Percentiles rank a stretch among this genome's conserved stretches.
phyloP scores from a whole-genome alignment of 2,797 vertebrate genomes.

The Coracias cyanogaster region DNA sequence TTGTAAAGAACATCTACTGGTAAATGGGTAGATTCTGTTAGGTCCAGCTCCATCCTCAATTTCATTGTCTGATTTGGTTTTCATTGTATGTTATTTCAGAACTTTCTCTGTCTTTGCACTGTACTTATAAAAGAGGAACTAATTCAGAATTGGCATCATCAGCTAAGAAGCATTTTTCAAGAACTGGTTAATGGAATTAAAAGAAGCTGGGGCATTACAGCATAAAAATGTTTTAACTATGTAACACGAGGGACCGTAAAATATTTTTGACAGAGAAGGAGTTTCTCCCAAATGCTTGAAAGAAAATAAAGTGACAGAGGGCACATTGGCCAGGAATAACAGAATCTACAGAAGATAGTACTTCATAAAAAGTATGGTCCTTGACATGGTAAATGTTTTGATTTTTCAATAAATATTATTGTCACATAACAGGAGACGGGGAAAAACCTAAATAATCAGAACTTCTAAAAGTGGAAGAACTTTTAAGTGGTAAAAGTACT shows the following conservation, averaged over 20 bases:
- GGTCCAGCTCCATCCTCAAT: background rate
- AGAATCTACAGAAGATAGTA: background rate
- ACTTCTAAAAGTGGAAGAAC: background rate
- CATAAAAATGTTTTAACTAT: background rate
- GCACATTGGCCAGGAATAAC: background rate
- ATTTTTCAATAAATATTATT: background rate
- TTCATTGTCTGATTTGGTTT: background rate
- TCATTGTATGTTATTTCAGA: background rate
- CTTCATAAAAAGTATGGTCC: background rate
- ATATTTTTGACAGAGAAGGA: background rate
- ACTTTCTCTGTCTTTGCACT: background rate
- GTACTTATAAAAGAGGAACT: background rate
- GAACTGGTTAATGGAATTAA: background rate
- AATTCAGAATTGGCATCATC: background rate
- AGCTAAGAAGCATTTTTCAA: background rate
- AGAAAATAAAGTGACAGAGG: background rate
- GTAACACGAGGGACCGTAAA: background rate
- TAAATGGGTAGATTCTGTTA: background rate
- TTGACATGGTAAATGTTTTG: background rate
- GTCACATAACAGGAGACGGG: background rate
- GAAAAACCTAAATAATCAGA: background rate
- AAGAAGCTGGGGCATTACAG: background rate
- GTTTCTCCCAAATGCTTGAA: background rate
- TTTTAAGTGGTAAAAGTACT: background rate
- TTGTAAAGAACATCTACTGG: background rate